Evolutionary conservation across 1,140 invertebrate species (phyloP).

Genomic region (Heliconius himera): DNA sequence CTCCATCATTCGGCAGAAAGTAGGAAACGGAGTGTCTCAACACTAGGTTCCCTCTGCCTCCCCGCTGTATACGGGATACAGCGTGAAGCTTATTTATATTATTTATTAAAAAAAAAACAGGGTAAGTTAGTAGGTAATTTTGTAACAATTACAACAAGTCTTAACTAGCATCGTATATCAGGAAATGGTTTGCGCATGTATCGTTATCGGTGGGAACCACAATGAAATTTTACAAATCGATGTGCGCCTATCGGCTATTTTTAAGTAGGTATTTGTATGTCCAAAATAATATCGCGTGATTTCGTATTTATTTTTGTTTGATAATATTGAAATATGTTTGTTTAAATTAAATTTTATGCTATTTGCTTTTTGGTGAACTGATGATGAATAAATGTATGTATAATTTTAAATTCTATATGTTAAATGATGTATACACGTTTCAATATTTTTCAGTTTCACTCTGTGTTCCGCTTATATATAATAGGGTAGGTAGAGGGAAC

Average conservation of each 20-base stretch:
- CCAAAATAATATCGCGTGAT: background rate
- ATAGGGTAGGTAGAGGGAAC: too few relatives aligned
- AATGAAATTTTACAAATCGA: conserved; percentile 45
- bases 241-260: conserved; percentile 28
- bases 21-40: too few relatives aligned
- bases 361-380: too few relatives aligned
- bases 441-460: too few relatives aligned
- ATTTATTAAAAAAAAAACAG: background rate
- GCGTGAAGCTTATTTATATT: too few relatives aligned
- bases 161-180: conserved; percentile 49
- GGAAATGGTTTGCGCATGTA: conserved; percentile 46
- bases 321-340: background rate
- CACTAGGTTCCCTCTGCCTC: too few relatives aligned
- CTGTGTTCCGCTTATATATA: too few relatives aligned
- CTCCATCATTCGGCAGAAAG: too few relatives aligned
- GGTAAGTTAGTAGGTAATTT: conserved; percentile 1
- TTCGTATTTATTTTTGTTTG: background rate
- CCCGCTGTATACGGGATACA: too few relatives aligned
- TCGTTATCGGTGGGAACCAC: conserved; percentile 52
- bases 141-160: conserved; percentile 45
- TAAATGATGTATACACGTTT: too few relatives aligned
- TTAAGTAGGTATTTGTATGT: conserved; percentile 16
- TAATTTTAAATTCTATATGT: too few relatives aligned
- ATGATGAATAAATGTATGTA: too few relatives aligned
- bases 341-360: background rate